Conservation (phyloP, 2,113 vertebrate genomes). For the Entomyzon cyanotis region DNA sequence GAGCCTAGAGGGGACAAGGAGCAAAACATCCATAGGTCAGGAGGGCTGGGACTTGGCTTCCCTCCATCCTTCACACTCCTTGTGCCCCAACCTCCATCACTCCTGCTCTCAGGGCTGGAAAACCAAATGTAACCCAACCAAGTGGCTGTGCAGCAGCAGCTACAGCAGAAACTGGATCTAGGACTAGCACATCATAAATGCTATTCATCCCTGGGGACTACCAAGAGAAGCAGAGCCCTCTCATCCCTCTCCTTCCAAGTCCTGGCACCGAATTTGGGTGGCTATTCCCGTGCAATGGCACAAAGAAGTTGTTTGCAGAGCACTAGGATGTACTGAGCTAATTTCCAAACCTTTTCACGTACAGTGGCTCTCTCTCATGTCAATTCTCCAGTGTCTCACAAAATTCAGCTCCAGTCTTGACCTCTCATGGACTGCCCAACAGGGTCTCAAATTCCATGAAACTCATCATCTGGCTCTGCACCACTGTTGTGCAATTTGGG, state of each 20-base stretch:
- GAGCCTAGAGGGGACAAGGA: not conserved
- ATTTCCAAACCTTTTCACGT: not conserved
- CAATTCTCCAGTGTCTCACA: not conserved
- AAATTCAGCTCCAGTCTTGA: not conserved
- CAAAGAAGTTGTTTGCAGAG: not conserved
- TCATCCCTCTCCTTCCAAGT: not conserved
- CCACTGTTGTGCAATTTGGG: not conserved
- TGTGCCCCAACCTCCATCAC: not conserved
- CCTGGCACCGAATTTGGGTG: fast-evolving
- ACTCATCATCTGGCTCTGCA: fast-evolving
- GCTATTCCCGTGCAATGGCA: not conserved
- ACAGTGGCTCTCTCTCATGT: not conserved
- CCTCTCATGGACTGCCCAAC: not conserved
- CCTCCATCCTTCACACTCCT: not conserved
- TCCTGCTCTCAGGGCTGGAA: not conserved
- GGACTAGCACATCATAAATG: not conserved
- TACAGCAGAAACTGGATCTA: not conserved
- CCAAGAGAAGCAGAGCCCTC: not conserved
- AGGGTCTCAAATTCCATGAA: not conserved
- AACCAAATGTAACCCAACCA: not conserved
- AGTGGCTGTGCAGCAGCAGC: not conserved
- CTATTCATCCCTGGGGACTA: not conserved
- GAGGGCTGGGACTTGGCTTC: not conserved
- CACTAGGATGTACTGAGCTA: not conserved
- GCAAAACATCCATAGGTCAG: not conserved